A percentile compares a stretch with the other conserved stretches of the same genome.
Evolutionary conservation across 2,888 invertebrate species (phyloP).

Genomic region (Cinara cedri): DNA sequence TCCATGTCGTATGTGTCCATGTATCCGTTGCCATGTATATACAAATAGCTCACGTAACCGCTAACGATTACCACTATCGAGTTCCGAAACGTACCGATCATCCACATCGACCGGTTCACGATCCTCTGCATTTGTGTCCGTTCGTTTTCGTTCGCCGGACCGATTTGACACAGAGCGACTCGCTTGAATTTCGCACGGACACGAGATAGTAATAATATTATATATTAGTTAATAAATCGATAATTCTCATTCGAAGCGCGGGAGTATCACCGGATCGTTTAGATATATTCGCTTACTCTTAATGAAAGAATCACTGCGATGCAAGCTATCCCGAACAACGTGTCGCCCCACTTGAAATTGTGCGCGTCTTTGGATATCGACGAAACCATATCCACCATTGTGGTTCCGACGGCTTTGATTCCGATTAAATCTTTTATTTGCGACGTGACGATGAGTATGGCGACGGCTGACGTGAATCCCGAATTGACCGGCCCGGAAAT

Average conservation of each 20-base stretch:
- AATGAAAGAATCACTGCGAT: constrained; percentile 77
- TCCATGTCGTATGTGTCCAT: neutral
- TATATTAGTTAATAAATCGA: neutral
- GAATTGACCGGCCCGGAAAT: constrained; percentile 88
- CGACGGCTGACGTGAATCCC: constrained; percentile 89
- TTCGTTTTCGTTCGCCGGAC: constrained; percentile 64
- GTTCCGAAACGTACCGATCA: constrained; percentile 81
- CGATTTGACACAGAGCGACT: constrained; percentile 71
- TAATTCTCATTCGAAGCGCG: no score
- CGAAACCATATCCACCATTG: constrained; percentile 79
- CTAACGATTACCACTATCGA: constrained; percentile 81
- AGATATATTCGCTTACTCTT: constrained; percentile 68
- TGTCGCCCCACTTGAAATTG: constrained; percentile 73
- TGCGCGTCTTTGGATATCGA: constrained; percentile 74
- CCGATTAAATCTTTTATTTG: constrained; percentile 85
- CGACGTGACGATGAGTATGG: constrained; percentile 86
- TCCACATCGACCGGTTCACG: constrained; percentile 74
- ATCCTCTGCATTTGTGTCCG: constrained; percentile 68
- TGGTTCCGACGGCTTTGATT: constrained; percentile 73
- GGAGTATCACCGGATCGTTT: no score
- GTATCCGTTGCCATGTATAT: constrained; percentile 66
- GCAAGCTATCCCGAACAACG: constrained; percentile 76
- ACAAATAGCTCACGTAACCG: constrained; percentile 63
- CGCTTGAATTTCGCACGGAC: constrained; percentile 65
- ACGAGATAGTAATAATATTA: neutral